Evolutionary conservation across 2,797 vertebrate genomes (phyloP), one percentile per base, ranked within the genome.

Genomic region (Nasua narica): DNA sequence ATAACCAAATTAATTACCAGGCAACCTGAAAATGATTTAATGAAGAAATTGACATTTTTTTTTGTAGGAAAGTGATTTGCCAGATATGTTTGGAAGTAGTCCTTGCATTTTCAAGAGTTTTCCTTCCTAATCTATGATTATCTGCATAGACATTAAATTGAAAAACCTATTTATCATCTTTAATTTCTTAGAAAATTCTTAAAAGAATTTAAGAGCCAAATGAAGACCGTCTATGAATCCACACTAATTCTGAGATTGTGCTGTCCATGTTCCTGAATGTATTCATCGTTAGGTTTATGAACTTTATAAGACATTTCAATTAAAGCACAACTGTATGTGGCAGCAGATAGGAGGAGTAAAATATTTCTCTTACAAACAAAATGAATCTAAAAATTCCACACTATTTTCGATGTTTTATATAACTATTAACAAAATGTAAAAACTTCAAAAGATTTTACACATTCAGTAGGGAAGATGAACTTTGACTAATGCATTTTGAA

Each of bases 401-500:
- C 25, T 69, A 12, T 83, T 43, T 69, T 60, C 48, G 12, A n/a
- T 79, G 14, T 56, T 65, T 58, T 74, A 35, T 69, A 83, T 18
- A 72, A 72, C 32, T 79, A 7, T 67, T 48, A 78, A 70, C 14
- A 86, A 19, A 37, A 95, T 58, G 3, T 46, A 21, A 15, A 90
- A 74, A 89, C 14, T 56, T 15, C 19, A 58, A 77, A 15, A 11
- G 10, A 7, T 81, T 76, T 91, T 89, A 82, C 25, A 37, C 14
- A 40, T 58, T 78, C 5, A 19, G 15, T 52, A 50, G 35, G 21
- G 35, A 90, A 50, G 4, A 58, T 70, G 69, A 91, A 48, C 25
- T 60, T 91, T 90, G 32, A 16, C 12, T 89, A 89, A 95, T 65
- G 15, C 35, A 87, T 69, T 90, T 86, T 87, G 23, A 96, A 96